Percentiles rank a stretch among this genome's conserved stretches.
phyloP scores from a whole-genome alignment of 2,113 vertebrate species.

The Octodon degus region DNA sequence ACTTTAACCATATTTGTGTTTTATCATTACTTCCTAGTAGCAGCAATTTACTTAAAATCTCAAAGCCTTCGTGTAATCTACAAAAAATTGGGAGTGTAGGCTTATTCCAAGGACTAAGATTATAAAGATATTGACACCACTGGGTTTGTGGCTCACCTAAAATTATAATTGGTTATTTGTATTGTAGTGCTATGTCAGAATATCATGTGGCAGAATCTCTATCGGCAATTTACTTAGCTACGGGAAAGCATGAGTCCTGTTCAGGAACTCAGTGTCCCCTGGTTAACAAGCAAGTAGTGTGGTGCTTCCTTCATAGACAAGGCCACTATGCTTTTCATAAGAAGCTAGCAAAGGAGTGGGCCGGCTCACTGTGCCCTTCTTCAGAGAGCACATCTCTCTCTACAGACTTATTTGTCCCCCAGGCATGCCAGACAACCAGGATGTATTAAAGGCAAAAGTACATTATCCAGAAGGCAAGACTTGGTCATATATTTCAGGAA shows the following conservation, averaged over 20 bases:
- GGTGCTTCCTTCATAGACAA: background rate
- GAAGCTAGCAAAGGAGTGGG: background rate
- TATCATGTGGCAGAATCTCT: background rate
- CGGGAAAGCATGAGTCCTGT: background rate
- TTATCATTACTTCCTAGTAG: background rate
- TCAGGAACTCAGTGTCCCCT: background rate
- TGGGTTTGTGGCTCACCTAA: background rate
- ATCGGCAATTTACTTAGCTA: background rate
- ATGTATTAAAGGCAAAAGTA: background rate
- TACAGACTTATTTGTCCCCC: background rate
- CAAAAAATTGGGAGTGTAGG: background rate
- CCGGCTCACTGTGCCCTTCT: background rate
- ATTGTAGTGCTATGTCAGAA: background rate
- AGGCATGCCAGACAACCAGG: background rate
- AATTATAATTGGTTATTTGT: background rate
- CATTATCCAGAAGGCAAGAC: background rate
- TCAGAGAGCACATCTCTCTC: background rate
- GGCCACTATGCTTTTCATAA: background rate
- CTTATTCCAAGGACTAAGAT: conserved; percentile 17
- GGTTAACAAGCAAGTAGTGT: background rate
- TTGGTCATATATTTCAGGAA: background rate
- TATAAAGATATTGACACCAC: background rate
- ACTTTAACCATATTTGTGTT: background rate
- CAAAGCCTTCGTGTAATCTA: background rate
- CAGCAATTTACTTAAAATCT: background rate